Base-by-base conservation (phyloP, 2,113 vertebrate genomes). In the Neotragus moschatus region DNA sequence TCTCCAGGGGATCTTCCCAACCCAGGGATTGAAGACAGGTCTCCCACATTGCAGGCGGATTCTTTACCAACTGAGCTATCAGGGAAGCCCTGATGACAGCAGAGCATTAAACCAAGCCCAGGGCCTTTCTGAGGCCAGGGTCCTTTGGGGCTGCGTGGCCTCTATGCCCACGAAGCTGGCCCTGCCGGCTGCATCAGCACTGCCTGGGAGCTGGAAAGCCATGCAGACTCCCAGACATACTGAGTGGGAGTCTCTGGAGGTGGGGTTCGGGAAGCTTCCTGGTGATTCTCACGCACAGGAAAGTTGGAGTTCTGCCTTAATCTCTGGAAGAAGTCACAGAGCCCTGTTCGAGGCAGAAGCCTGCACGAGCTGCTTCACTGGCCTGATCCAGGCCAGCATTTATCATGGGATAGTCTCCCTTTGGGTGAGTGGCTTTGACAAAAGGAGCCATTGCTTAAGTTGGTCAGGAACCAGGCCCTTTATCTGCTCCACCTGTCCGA, bases 371-470 rank as follows among this genome's bases (percentile, higher is more conserved):
- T 55, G 84, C 70, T 84, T 87, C 75, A 79, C 9, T 80, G 89
- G 47, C 61, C 61, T 91, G 80, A 73, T 14, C 56, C 66, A 43
- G 87, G 25, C 47, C 28, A 30, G 43, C 87, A 51, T 90, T 61
- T 84, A 84, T 95, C 95, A 84, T 28, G 93, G 39, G 36, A n/a
- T 26, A 49, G 33, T 84, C 80, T 94, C 7, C 33, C 30, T 60
- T 80, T 89, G n/a, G 90, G 90, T 90, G 88, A 89, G 80, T 80
- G 88, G 90, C 95, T 95, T 80, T 97, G 88, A 96, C 77, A 80
- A 96, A 96, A 87, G 93, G 60, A 86, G 58, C 87, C 88, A 26
- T 33, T 84, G 84, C 82, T 96, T 75, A 73, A 79, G 80, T 25
- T 79, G 90, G 61, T 94, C 84, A 17, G 79, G 84, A 80, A 82